phyloP scores from a whole-genome alignment of 2,797 vertebrate species.

The Gymnodraco acuticeps region DNA sequence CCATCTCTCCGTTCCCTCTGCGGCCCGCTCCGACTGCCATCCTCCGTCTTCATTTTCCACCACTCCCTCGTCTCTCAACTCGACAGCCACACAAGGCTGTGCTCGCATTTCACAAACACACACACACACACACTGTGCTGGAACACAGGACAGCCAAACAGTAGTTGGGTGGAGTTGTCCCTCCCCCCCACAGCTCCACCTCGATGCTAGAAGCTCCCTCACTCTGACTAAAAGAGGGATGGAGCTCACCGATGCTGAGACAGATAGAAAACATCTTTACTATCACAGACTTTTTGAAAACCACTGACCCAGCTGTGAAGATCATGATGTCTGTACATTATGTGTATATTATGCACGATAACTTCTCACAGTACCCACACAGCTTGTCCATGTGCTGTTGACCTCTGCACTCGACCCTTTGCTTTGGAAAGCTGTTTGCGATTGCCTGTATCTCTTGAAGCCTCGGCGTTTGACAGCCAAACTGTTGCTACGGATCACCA shows the following conservation, averaged over 20 bases:
- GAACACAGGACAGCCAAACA: conserved; percentile 76
- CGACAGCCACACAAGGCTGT: conserved; percentile 54
- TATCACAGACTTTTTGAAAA: conserved; percentile 71
- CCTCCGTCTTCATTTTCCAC: conserved; percentile 43
- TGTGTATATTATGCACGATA: conserved; percentile 82
- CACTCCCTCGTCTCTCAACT: conserved; percentile 49
- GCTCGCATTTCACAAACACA: conserved; percentile 65
- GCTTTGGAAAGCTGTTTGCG: conserved; percentile 79
- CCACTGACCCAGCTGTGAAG: conserved; percentile 76
- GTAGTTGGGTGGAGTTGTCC: conserved; percentile 51
- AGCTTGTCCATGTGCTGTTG: conserved; percentile 73
- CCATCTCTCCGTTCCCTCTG: conserved; percentile 60
- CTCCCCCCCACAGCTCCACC: conserved; percentile 47
- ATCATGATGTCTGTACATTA: conserved; percentile 79
- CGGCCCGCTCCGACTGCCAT: conserved; percentile 58
- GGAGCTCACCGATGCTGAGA: conserved; percentile 59
- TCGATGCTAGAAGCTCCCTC: conserved; percentile 48
- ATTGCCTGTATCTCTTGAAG: conserved; percentile 74
- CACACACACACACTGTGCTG: conserved; percentile 60
- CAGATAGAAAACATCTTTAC: conserved; percentile 52
- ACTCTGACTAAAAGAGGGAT: conserved; percentile 40
- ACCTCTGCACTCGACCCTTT: conserved; percentile 75
- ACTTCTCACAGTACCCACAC: conserved; percentile 74
- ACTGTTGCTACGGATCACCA: conserved; percentile 76
- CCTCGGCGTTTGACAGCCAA: conserved; percentile 73